These are phyloP conservation scores for Gadus chalcogrammus DNA, from an alignment of 2,113 vertebrate genomes.

Conservation along the genomic window DNA sequence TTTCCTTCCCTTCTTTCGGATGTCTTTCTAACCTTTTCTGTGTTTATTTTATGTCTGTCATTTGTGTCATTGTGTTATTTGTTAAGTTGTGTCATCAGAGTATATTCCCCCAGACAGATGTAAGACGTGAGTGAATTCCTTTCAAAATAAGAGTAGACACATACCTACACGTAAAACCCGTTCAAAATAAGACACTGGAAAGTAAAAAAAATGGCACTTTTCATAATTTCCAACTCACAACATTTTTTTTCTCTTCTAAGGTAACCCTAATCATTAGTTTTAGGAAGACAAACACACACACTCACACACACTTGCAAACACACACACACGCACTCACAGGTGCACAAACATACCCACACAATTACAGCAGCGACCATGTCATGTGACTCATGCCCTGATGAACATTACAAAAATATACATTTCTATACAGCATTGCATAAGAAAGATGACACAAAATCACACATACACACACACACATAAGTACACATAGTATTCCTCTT, in stretches of 20 bases:
- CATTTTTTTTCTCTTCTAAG: conserved; percentile 4
- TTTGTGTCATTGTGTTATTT: not conserved
- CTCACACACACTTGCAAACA: not conserved
- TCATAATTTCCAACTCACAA: conserved; percentile 52
- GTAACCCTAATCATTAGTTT: not conserved
- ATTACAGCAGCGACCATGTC: conserved; percentile 54
- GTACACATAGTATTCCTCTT: conserved; percentile 23
- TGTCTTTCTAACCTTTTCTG: not conserved
- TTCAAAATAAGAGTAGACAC: conserved; percentile 36
- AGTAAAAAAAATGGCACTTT: conserved; percentile 71
- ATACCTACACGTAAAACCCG: conserved; percentile 58
- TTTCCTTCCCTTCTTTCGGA: not conserved
- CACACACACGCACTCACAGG: conserved; percentile 47
- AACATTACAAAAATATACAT: conserved; percentile 79
- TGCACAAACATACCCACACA: conserved; percentile 35
- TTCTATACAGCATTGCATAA: conserved; percentile 78
- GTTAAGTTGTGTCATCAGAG: not conserved
- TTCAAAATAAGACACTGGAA: conserved; percentile 23
- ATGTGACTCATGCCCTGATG: conserved; percentile 69
- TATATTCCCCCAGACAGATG: not conserved
- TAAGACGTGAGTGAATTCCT: not conserved
- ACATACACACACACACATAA: conserved; percentile 34
- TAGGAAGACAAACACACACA: not conserved
- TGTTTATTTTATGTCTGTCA: not conserved
- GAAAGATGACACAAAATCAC: conserved; percentile 62